Evolutionary conservation across 2,888 invertebrate species (phyloP).

Genomic region (Brenthis hecate): DNA sequence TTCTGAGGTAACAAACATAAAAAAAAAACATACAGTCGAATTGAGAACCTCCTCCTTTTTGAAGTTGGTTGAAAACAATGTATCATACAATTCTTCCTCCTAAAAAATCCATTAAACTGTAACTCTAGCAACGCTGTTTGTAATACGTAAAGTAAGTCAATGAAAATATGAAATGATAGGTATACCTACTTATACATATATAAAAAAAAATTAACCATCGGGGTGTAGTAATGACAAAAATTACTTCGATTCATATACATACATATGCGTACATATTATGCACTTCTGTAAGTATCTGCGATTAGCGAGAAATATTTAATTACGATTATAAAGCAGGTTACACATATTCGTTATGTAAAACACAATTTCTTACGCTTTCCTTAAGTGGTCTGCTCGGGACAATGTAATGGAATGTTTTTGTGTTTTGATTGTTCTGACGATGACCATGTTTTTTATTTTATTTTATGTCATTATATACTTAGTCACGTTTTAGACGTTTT

Average conservation of each 20-base stretch:
- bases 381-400: not conserved
- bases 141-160: no score
- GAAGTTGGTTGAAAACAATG: no score
- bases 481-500: no score
- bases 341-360: slow-evolving; percentile 5
- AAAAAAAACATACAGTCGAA: no score
- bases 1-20: no score
- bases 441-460: not conserved
- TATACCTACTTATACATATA: not conserved
- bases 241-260: not conserved
- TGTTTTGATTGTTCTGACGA: not conserved
- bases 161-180: no score
- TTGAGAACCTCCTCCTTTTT: no score
- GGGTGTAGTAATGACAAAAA: not conserved
- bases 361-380: slow-evolving; percentile 9
- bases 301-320: slow-evolving; percentile 3
- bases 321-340: not conserved
- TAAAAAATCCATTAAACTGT: no score
- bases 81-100: no score
- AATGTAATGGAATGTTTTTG: not conserved
- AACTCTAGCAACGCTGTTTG: no score
- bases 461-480: not conserved
- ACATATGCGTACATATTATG: no score
- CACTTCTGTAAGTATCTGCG: not conserved
- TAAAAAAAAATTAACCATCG: not conserved